Conservation (phyloP, 2,888 invertebrate species). For the Drosophila nigricruria region DNA sequence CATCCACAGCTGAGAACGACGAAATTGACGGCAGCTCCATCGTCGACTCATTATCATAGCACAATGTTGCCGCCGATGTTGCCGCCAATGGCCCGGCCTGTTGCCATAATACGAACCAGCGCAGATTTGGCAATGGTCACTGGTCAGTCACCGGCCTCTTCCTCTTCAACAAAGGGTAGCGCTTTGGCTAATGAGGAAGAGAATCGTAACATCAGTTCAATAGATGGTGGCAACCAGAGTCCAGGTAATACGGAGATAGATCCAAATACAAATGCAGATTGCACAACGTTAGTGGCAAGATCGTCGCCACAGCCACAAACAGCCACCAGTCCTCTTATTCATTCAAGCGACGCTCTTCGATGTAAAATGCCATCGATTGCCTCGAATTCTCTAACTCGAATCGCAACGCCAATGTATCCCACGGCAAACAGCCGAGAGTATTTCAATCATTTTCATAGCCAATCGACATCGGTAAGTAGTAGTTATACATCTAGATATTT, state of each 20-base stretch:
- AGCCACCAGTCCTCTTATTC: conserved; percentile 45
- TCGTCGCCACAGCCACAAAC: conserved; percentile 58
- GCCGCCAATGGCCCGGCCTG: conserved; percentile 98
- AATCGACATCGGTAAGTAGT: conserved; percentile 88
- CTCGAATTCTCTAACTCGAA: conserved; percentile 74
- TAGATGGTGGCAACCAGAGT: conserved; percentile 56
- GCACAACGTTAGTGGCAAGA: conserved; percentile 65
- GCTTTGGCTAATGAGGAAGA: conserved; percentile 42
- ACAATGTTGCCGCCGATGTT: conserved; percentile 98
- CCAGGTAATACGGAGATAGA: conserved; percentile 52
- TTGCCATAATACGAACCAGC: conserved; percentile 97
- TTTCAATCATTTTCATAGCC: conserved; percentile 96
- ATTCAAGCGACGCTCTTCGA: conserved; percentile 41
- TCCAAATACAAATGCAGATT: conserved; percentile 29
- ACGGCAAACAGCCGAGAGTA: conserved; percentile 88
- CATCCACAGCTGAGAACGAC: conserved; percentile 59
- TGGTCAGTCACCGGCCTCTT: conserved; percentile 88
- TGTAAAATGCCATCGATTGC: conserved; percentile 61
- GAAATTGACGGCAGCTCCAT: conserved; percentile 42
- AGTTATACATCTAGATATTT: not conserved
- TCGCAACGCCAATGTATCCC: conserved; percentile 86
- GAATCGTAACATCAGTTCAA: conserved; percentile 28
- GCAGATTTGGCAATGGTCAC: conserved; percentile 87
- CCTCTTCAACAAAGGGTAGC: conserved; percentile 82
- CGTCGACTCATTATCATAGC: conserved; percentile 86